Conservation (phyloP, 2,797 vertebrate genomes). For the Phataginus tetradactyla region DNA sequence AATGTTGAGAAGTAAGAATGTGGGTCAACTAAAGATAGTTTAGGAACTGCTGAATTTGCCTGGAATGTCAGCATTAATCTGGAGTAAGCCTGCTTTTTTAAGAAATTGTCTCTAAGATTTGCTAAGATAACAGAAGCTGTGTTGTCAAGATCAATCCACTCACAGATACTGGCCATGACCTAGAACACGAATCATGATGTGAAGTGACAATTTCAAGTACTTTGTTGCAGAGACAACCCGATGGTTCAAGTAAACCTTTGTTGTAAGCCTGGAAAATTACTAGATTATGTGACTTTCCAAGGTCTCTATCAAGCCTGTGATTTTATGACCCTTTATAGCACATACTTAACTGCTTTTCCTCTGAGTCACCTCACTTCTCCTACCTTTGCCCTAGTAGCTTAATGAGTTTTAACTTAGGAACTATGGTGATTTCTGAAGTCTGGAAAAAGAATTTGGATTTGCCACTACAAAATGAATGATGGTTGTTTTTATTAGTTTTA, state of each 20-base stretch:
- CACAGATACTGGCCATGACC: background rate
- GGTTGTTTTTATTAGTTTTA: background rate
- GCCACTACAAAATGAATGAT: background rate
- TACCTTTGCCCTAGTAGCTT: background rate
- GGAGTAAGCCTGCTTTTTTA: background rate
- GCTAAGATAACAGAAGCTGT: background rate
- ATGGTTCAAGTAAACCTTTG: background rate
- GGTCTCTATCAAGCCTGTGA: background rate
- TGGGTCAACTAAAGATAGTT: slow-evolving; percentile 14
- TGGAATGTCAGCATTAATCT: background rate
- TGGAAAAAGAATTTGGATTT: background rate
- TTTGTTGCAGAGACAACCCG: background rate
- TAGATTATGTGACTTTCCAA: background rate
- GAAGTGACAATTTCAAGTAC: background rate
- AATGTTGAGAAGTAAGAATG: slow-evolving; percentile 48
- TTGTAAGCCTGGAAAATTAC: background rate
- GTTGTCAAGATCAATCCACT: background rate
- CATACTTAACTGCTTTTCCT: background rate
- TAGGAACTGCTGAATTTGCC: background rate
- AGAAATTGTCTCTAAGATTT: background rate
- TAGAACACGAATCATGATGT: fast-evolving
- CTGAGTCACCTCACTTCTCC: slow-evolving; percentile 18
- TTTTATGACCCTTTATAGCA: slow-evolving; percentile 16
- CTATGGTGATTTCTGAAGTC: background rate
- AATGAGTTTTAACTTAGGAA: background rate